Evolutionary conservation across 2,888 invertebrate genomes (phyloP), one percentile per base, ranked within the genome.

Genomic region (Disparrhopalites patrizii): DNA sequence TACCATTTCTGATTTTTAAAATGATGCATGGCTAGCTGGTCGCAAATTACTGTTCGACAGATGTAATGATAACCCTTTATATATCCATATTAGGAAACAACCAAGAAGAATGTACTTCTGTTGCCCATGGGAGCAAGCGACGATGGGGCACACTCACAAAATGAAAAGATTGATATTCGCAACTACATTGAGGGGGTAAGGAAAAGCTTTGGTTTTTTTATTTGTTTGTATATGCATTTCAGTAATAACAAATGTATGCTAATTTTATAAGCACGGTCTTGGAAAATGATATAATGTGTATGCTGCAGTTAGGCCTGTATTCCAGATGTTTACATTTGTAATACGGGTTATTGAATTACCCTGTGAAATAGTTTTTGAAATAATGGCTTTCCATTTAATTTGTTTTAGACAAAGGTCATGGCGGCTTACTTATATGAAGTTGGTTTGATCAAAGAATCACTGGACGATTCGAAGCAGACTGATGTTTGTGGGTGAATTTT

Each of bases 131-230:
- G 98, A 56, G 88, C 91, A 63, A 89, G 89, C 66, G 97, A 98
- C 81, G 99, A 99, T 81, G 97, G 97, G 76, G 97, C 98, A 68
- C 99, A 99, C 82, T 96, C 96, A 15, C 94, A 98, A 82, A 98
- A 99, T 82, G 98, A 99, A 82, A 99, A 99, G 80, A 84, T 99
- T 75, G 89, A 97, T 81, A 82, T 90, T 67, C 84, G 86, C 72
- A 97, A 97, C 81, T 97, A 96, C 77, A 90, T 97, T 74, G 87
- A 93, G 81, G 97, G 97, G 76, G 95, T 93, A 80, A 85, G n/a
- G n/a, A n/a, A n/a, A n/a, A n/a, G n/a, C n/a, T n/a, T n/a, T n/a
- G n/a, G 87, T 81, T 75, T 20, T 56, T 30, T 47, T 38, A 23
- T 38, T 38, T 25, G 18, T 25, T 20, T 55, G 15, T 15, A 15